Base-by-base conservation (phyloP, 2,888 invertebrate genomes). In the Diarsia rubi region DNA sequence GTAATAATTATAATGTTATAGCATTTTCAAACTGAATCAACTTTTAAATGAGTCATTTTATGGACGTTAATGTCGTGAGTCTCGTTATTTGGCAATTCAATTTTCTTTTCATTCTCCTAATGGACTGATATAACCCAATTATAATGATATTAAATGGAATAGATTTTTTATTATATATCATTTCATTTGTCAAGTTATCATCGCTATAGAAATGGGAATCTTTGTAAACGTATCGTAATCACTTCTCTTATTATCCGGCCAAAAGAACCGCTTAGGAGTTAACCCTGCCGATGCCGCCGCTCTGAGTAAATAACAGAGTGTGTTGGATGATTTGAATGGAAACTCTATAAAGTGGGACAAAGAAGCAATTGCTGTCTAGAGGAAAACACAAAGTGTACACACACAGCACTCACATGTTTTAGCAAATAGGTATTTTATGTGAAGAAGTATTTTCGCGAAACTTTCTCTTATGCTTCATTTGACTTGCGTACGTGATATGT, bases 91-190 rank as follows among this genome's bases (percentile, higher is more conserved):
- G 86, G 88, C 89, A 89, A 92, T 91, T 91, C 88, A 90, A 90
- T 90, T 90, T 86, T 85, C 88, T 78, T 87, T 88, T 90, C 90
- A 91, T 91, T 87, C 84, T 79, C 84, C 83, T 92, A 92, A 92
- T 92, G 90, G 91, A 88, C 86, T 86, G 88, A 88, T 88, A 88
- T 90, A 91, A 91, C 89, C 86, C 83, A 92, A 91, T 93, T 91
- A 90, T 86, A 83, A 88, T 85, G 84, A 87, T 88, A 87, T 84
- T 83, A 83, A 89, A 88, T 87, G 81, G 85, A 88, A 87, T 88
- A 88, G 83, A 86, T 86, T 75, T 54, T 76, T 88, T 84, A 57
- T 84, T 81, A 75, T 76, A 75, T 69, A 76, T 75, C 47, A 67
- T 82, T 83, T 78, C 71, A 85, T 89, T 89, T 84, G 80, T 86